phyloP scores from a whole-genome alignment of 2,113 vertebrate genomes.

The Anolis carolinensis region DNA sequence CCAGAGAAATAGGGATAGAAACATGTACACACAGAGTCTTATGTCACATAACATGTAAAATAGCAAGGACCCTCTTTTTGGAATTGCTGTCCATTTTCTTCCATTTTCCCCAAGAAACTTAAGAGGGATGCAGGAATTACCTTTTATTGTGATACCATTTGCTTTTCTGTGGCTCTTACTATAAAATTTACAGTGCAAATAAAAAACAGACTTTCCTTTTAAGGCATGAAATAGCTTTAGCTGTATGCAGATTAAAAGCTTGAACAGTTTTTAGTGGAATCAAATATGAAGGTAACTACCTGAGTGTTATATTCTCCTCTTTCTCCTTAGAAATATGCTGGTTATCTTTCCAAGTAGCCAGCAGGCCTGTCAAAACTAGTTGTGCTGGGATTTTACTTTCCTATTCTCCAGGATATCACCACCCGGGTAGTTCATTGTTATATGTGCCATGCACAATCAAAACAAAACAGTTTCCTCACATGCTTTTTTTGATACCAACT shows the following conservation, averaged over 20 bases:
- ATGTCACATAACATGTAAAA: not conserved
- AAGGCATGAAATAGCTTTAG: not conserved
- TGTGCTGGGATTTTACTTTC: not conserved
- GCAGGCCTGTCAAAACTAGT: not conserved
- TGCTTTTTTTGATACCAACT: not conserved
- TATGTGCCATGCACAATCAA: not conserved
- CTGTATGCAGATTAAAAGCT: not conserved
- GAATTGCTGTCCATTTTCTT: not conserved
- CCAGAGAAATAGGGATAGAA: too few relatives aligned
- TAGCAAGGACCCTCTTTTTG: not conserved
- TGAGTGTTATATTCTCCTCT: not conserved
- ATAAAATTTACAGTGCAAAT: not conserved
- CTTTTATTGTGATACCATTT: slow-evolving; percentile 26
- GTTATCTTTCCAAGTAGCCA: not conserved
- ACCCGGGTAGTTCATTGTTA: not conserved
- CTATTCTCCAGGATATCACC: not conserved
- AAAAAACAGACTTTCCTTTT: not conserved
- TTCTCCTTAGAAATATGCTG: not conserved
- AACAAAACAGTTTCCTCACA: not conserved
- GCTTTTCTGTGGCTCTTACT: not conserved
- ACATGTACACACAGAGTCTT: not conserved
- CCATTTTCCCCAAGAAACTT: not conserved
- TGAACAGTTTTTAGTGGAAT: not conserved
- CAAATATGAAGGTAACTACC: not conserved
- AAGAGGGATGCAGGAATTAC: not conserved